Base-by-base conservation (phyloP, 2,113 vertebrate species). In the Penelope pileata region DNA sequence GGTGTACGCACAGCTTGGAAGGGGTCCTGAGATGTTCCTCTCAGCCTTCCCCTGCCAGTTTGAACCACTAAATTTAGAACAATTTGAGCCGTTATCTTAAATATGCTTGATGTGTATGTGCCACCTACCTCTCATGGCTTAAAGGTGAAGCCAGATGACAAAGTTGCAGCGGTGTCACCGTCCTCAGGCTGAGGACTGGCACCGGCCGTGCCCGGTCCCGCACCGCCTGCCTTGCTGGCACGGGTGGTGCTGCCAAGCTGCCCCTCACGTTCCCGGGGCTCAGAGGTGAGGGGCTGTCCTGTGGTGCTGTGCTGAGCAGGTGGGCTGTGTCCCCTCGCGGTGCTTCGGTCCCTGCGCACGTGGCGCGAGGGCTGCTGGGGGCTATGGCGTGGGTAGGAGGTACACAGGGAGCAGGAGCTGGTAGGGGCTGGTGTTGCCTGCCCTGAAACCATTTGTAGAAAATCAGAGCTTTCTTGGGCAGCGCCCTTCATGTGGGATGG, bases 161-260 rank as follows among this genome's bases (percentile, higher is more conserved):
- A 6, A 1, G 1, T 26, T 34, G 29, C 40, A 40, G 63, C n/a
- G 29, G 27, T 79, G 74, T 13, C 51, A 34, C 40, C 23, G 29
- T 27, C 43, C 36, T 54, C 14, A 15, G 58, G 22, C 88, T n/a
- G 32, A 51, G 36, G 32, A 30, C 48, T 38, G 66, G 36, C 32
- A 22, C 48, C 0, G 10, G 8, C 1, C 1, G 38, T 38, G 13
- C 16, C 17, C 0, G 4, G n/a, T 36, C 21, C 45, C 63, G 73
- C 3, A 3, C 17, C 23, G 1, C 34, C 29, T 29, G 51, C 53
- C 47, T 47, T 29, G 5, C 29, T 66, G 43, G 6, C 32, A 43
- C 1, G 1, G 54, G 24, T 40, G 54, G 45, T 54, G 36, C 8
- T 36, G 30, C 48, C 24, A 36, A 38, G 58, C 30, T 64, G 48